Conservation (phyloP, 2,888 invertebrate genomes). For the Prosapia bicincta region DNA sequence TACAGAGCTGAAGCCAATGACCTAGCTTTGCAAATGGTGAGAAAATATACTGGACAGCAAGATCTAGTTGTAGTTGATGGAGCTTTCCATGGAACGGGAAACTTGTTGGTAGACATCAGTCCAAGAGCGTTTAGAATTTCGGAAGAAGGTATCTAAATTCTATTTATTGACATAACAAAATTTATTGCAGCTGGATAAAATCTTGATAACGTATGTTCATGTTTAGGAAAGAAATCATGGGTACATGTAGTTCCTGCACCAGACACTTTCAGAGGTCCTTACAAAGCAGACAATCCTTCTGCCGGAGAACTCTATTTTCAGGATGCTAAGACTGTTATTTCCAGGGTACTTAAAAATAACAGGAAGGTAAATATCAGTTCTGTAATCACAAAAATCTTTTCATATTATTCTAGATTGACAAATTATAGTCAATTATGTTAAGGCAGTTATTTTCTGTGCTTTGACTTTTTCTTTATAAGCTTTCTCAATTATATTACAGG, state of each 20-base stretch:
- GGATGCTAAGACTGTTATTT: constrained; percentile 38
- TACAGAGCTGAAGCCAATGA: constrained; percentile 60
- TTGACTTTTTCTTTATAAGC: no score
- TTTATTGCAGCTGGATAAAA: no score
- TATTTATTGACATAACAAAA: no score
- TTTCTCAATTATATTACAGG: no score
- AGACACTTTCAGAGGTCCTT: constrained; percentile 40
- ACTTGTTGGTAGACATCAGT: constrained; percentile 44
- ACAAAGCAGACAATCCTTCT: constrained; percentile 34
- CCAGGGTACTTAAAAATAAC: constrained; percentile 31
- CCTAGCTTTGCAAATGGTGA: constrained; percentile 53
- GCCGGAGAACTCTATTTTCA: constrained; percentile 39
- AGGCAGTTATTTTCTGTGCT: not conserved
- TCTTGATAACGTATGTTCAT: no score
- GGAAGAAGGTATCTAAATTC: constrained; percentile 22
- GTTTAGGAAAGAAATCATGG: constrained; percentile 36
- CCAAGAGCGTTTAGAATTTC: constrained; percentile 36
- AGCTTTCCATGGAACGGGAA: constrained; percentile 55
- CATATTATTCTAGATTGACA: not conserved
- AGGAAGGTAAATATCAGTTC: constrained; percentile 36
- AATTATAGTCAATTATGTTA: not conserved
- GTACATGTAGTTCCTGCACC: constrained; percentile 43
- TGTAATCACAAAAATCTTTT: no score
- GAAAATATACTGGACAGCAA: constrained; percentile 51
- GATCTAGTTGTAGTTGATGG: constrained; percentile 49